Evolutionary conservation across 2,888 invertebrate genomes (phyloP).

Genomic region (Rhagophthalmus giganteus): DNA sequence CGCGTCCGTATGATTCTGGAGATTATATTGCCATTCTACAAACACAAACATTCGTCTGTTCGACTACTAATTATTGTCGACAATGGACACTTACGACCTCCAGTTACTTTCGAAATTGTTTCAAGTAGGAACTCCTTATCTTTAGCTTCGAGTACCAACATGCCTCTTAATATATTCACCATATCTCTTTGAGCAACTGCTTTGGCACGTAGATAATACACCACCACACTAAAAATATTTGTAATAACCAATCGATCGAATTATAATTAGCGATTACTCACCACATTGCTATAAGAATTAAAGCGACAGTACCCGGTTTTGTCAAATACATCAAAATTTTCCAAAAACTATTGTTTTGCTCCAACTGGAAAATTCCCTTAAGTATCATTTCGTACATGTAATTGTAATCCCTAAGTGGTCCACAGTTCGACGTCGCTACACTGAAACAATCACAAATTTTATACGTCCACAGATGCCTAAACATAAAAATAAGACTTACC

Average conservation of each 20-base stretch:
- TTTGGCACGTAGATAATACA: constrained; percentile 67
- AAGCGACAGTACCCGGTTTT: constrained; percentile 65
- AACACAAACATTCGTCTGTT: no score
- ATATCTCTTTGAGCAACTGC: constrained; percentile 64
- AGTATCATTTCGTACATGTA: constrained; percentile 63
- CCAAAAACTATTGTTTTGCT: constrained; percentile 56
- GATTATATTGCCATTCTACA: constrained; percentile 25
- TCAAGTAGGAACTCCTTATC: constrained; percentile 72
- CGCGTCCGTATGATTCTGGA: constrained; percentile 1
- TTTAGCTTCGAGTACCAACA: constrained; percentile 67
- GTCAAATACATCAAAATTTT: constrained; percentile 57
- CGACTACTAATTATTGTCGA: no score
- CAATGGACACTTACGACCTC: constrained; percentile 61
- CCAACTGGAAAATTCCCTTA: constrained; percentile 59
- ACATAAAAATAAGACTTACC: constrained; percentile 52
- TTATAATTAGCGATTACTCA: no score
- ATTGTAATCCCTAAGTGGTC: constrained; percentile 63
- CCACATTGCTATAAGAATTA: constrained; percentile 65
- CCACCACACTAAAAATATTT: constrained; percentile 60
- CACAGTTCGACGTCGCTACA: constrained; percentile 62
- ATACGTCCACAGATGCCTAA: no score
- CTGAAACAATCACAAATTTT: constrained; percentile 47
- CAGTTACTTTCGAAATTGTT: constrained; percentile 64
- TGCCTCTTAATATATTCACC: constrained; percentile 64
- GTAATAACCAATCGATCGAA: no score